Conservation (phyloP, 2,797 vertebrate species). For the Chlorospingus semifuscus region DNA sequence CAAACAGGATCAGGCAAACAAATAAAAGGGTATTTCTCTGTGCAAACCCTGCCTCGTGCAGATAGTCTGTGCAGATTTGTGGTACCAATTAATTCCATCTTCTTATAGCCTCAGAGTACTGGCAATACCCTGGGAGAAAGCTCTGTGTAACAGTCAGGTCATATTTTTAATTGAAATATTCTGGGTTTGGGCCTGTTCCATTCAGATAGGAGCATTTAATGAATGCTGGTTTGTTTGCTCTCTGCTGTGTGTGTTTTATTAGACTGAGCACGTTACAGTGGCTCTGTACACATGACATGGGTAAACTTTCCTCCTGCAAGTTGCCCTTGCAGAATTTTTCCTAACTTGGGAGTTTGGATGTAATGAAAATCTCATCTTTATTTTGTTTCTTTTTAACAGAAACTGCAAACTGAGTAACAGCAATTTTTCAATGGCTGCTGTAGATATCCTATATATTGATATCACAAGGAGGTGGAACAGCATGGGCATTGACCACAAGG, state of each 20-base stretch:
- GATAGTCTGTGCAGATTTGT: background rate
- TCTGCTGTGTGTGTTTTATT: background rate
- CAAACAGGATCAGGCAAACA: background rate
- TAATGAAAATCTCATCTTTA: background rate
- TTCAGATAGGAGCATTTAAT: background rate
- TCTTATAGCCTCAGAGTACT: background rate
- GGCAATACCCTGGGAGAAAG: background rate
- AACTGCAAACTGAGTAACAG: constrained; percentile 91
- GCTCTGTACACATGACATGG: background rate
- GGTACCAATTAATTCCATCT: background rate
- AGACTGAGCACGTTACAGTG: background rate
- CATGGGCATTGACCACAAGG: constrained; percentile 81
- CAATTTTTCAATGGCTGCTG: constrained; percentile 91
- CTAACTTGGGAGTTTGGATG: background rate
- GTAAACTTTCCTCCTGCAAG: background rate
- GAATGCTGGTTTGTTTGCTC: background rate
- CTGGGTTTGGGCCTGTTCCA: background rate
- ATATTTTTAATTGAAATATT: background rate
- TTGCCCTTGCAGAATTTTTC: background rate
- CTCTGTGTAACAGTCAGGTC: background rate
- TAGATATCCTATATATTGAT: constrained; percentile 97
- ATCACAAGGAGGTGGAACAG: constrained; percentile 91
- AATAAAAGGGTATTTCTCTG: background rate
- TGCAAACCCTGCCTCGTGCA: background rate
- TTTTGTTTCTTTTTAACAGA: constrained; percentile 69